Evolutionary conservation across 35 echinoderm and acorn worm genomes (phyloP).

Genomic region (Nesometra sesokonis): DNA sequence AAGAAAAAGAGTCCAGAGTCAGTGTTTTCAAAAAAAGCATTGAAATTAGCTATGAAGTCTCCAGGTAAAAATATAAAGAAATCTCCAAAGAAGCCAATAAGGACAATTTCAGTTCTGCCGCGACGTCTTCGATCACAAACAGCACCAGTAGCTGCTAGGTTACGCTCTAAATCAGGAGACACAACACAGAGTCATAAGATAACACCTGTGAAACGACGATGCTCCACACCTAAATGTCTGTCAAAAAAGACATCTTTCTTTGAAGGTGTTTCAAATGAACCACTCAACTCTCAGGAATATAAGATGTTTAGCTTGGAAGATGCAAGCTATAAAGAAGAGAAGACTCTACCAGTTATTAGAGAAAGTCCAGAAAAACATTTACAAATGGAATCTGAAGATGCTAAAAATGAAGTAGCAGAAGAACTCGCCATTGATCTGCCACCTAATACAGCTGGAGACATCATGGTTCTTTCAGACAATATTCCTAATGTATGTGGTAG

Average conservation of each 20-base stretch:
- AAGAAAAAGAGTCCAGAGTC: constrained; percentile 26
- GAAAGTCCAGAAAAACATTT: background rate
- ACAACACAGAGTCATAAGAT: background rate
- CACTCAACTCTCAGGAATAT: background rate
- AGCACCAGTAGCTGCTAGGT: constrained; percentile 21
- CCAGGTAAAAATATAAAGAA: constrained; percentile 1
- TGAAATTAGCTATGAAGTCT: constrained; percentile 12
- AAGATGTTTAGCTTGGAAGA: background rate
- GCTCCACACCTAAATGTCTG: background rate
- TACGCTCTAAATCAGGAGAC: constrained; percentile 6
- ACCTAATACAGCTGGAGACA: background rate
- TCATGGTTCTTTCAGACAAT: background rate
- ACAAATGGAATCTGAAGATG: background rate
- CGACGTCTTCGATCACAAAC: background rate
- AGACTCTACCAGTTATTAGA: background rate
- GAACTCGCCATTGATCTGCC: background rate
- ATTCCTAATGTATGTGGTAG: background rate
- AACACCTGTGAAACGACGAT: background rate
- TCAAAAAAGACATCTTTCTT: background rate
- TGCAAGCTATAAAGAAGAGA: background rate
- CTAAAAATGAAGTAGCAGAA: background rate
- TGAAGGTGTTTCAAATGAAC: background rate
- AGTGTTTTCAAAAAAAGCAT: constrained; percentile 17
- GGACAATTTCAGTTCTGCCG: background rate
- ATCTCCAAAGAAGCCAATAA: constrained; percentile 3